Base-by-base conservation (phyloP, 2,888 invertebrate species). In the Lasius fuliginosus region DNA sequence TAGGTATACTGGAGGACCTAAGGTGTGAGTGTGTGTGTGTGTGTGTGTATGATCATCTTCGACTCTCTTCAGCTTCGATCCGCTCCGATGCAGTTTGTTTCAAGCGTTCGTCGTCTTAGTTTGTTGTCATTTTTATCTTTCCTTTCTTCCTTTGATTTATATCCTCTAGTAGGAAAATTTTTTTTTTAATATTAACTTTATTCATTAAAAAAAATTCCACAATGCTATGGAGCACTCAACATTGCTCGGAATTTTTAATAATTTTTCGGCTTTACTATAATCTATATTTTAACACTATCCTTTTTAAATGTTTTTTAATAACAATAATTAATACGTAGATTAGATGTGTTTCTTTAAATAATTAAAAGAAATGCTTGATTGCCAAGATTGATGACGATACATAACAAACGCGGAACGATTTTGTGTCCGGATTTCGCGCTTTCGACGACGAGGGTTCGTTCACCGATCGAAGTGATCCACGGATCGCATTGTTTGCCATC, bases 401-500 rank as follows among this genome's bases (percentile, higher is more conserved):
- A 33, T 15, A 15, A 75, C 15, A 6, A 62, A 49, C 36, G 23
- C 27, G 15, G 27, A 27, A 15, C 40, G n/a, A 23, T 23, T 65
- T 36, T 9, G 18, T 3, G 18, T 3, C 27, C 8, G 36, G 8
- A 65, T 65, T 76, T 77, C 36, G 64, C 65, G 49, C 4, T 53
- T 56, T 60, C 62, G 71, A 46, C 0, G 68, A 81, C 49, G 71
- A 65, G 27, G 36, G 71, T 71, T 81, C 69, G 15, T 60, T 81
- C 79, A 81, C 71, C 69, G 58, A 69, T 69, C 58, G 23, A 58
- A 79, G 30, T 79, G 23, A 79, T 69, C 71, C 60, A 36, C 46
- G 18, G 60, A 81, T 81, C 71, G 60, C 46, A 58, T 81, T 71
- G 79, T 81, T 68, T 71, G 71, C 46, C 27, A 81, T 46, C 36